Base-by-base conservation (phyloP, 1,140 invertebrate species). In the Zelostemma sp. region DNA sequence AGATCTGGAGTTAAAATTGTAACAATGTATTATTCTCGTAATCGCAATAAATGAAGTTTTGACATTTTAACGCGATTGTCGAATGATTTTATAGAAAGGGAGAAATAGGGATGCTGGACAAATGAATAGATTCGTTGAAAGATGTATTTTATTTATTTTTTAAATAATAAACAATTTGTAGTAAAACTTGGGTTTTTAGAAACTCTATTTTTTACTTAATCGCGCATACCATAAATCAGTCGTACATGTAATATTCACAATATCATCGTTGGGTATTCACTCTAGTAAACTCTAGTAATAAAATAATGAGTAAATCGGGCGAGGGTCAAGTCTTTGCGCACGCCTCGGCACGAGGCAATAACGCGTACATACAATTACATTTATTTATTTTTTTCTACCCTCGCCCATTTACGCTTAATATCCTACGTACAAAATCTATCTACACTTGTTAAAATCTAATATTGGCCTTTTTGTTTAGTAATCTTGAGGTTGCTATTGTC, bases 191-290 rank as follows among this genome's bases (percentile, higher is more conserved):
- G 68, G 72, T 51, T 19, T 50, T 49, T 64, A 40, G 65, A 45
- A 73, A 35, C 6, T 35, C 64, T 68, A 56, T 41, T 67, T 41
- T 54, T 65, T 55, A 49, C 43, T 50, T 35, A 46, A 57, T 59
- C 50, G 45, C 19, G 54, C 62, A 60, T 35, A 58, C 70, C 75
- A 77, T 53, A 72, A 59, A 65, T 78, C 76, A 83, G 71, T 75
- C 72, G 77, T 80, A 83, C 83, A 68, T 82, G 81, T 81, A 81
- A 67, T 83, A 84, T 82, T 80, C 79, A 84, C 79, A 84, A 79
- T 68, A 60, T 71, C 61, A 64, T 75, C 63, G 48, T 49, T 53
- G 41, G 71, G 35, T 40, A 43, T 61, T 46, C 54, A 68, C 65
- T 53, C 43, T 69, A 68, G 69, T n/a, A n/a, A n/a, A n/a, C n/a